Evolutionary conservation across 2,888 invertebrate genomes (phyloP).

Genomic region (Pimpla rufipes): DNA sequence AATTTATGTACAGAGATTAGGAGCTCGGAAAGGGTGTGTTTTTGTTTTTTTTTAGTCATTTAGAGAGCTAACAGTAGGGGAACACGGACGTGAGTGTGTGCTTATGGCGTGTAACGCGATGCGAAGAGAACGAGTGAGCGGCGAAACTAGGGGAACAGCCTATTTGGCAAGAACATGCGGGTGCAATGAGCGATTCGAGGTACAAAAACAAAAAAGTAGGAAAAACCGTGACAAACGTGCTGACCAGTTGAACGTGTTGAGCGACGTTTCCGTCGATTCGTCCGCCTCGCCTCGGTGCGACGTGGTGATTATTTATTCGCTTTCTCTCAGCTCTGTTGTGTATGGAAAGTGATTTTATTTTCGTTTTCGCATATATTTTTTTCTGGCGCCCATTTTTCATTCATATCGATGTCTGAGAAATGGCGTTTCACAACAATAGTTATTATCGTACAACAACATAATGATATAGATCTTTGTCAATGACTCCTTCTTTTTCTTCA

Average conservation of each 20-base stretch:
- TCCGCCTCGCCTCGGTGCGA: background rate
- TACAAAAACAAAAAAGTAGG: constrained; percentile 1
- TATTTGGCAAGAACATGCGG: constrained; percentile 34
- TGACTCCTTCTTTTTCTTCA: constrained; percentile 25
- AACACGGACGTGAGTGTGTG: constrained; percentile 50
- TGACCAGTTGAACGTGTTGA: background rate
- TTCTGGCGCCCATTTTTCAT: constrained; percentile 74
- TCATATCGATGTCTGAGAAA: constrained; percentile 84
- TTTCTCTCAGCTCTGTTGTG: constrained; percentile 1
- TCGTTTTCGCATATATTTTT: constrained; percentile 8
- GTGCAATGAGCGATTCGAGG: constrained; percentile 38
- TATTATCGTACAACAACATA: constrained; percentile 81
- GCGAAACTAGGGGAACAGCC: constrained; percentile 8
- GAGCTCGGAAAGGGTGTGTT: constrained; percentile 54
- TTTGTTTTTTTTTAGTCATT: constrained; percentile 34
- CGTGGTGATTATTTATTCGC: constrained; percentile 1
- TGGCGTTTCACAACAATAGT: constrained; percentile 84
- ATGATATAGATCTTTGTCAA: constrained; percentile 76
- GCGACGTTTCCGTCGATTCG: constrained; percentile 35
- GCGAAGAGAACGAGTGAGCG: constrained; percentile 20
- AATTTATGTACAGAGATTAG: constrained; percentile 66
- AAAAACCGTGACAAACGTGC: constrained; percentile 25
- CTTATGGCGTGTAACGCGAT: constrained; percentile 44
- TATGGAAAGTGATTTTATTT: constrained; percentile 51
- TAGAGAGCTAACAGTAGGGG: constrained; percentile 65